phyloP scores from a whole-genome alignment of 2,113 vertebrate genomes.

The Dicrurus megarhynchus region DNA sequence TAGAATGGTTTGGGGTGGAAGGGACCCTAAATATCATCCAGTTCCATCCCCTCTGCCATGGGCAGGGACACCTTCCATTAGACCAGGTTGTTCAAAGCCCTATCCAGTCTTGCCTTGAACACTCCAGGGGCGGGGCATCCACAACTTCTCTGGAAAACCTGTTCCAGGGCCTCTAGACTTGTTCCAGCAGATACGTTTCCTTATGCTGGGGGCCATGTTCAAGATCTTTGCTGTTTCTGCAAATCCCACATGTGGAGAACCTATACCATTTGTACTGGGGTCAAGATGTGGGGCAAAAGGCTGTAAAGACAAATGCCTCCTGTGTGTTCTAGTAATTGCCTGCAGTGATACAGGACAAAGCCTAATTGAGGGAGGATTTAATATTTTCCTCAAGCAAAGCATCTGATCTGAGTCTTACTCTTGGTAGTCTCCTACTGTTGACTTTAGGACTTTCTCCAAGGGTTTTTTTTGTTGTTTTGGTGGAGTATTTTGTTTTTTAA shows the following conservation, averaged over 20 bases:
- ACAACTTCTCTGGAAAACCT: neutral
- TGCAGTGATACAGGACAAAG: neutral
- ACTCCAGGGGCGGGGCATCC: fast-evolving
- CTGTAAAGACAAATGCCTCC: neutral
- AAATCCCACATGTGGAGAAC: neutral
- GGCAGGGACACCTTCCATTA: neutral
- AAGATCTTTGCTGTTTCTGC: neutral
- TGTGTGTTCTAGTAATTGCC: neutral
- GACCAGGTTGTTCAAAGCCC: neutral
- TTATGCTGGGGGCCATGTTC: fast-evolving
- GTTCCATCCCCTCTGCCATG: neutral
- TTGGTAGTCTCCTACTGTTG: neutral
- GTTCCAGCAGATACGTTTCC: neutral
- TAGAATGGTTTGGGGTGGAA: neutral
- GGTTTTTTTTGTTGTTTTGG: neutral
- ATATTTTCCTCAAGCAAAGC: neutral
- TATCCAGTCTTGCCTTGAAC: neutral
- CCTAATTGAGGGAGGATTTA: neutral
- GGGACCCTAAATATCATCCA: neutral
- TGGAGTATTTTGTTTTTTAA: neutral
- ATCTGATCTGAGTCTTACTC: neutral
- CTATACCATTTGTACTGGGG: neutral
- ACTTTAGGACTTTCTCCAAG: neutral
- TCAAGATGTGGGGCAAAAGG: neutral
- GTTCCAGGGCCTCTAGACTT: neutral